Base-by-base conservation (phyloP, 92 coral and sea anemone species). In the Epizoanthus scotinus region DNA sequence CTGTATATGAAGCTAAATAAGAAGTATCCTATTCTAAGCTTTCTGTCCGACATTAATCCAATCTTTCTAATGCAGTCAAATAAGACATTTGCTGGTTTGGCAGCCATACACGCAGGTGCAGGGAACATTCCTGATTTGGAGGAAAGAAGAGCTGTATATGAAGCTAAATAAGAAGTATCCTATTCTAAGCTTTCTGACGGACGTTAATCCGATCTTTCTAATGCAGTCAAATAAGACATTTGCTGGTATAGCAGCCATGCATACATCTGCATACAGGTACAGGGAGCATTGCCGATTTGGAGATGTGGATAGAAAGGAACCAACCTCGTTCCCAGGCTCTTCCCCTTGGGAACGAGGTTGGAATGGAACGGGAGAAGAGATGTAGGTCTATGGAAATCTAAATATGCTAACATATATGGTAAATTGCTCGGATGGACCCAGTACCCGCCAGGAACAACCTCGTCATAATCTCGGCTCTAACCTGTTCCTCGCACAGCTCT, bases 381-480 rank as follows among this genome's bases (percentile, higher is more conserved):
- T 28, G 84, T 94, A 20, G 90, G 86, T n/a, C 54, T 94, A 0
- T 94, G 96, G 96, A 81, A 79, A 36, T 77, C 96, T 6, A 62
- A 71, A 18, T 94, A 88, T 83, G 96, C 98, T 8, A 91, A 94
- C 82, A n/a, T n/a, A n/a, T n/a, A 94, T 91, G 98, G 26, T 94
- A 8, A 94, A 94, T 57, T 96, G 98, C 19, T 85, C 96, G 15
- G 98, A 94, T 20, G 98, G 3, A 91, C 89, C 57, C 98, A 94
- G 71, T 94, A 91, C 38, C 82, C 92, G 2, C 98, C 98, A n/a
- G 85, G 86, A 8, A 63, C 83, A 2, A 78, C 53, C 59, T 68
- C 31, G 20, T 40, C 47, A 3, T 82, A 89, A 67, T 42, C 40
- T 2, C 84, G 40, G 24, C 82, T 94, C 21, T 94, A n/a, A 94